Conservation (phyloP, 2,113 vertebrate species). For the Fregata magnificens region DNA sequence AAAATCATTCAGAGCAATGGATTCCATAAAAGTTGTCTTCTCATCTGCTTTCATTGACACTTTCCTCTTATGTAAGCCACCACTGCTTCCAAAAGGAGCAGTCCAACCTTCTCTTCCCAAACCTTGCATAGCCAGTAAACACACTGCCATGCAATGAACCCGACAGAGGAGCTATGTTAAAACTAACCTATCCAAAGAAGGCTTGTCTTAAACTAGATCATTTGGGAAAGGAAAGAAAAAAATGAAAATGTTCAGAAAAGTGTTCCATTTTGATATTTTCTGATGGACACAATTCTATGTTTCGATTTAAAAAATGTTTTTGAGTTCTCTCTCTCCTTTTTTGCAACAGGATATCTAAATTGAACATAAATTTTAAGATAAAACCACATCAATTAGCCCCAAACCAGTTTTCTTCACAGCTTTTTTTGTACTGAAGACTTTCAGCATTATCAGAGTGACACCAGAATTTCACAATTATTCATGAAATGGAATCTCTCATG, state of each 20-base stretch:
- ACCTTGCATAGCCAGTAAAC: neutral
- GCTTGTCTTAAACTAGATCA: neutral
- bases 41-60: neutral
- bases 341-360: neutral
- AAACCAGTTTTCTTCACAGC: neutral
- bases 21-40: neutral
- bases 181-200: neutral
- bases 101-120: neutral
- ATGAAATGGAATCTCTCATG: neutral
- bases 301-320: neutral
- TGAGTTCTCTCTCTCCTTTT: neutral
- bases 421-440: neutral
- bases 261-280: neutral
- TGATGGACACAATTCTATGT: neutral
- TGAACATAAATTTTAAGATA: neutral
- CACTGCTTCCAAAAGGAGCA: neutral
- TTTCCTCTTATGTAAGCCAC: neutral
- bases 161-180: neutral
- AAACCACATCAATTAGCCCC: neutral
- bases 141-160: neutral
- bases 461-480: neutral
- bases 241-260: neutral
- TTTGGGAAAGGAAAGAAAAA: neutral
- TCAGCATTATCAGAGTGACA: neutral
- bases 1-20: neutral